Evolutionary conservation across 2,888 invertebrate genomes (phyloP), one percentile per base, ranked within the genome.

Genomic region (Ditula angustiorana): DNA sequence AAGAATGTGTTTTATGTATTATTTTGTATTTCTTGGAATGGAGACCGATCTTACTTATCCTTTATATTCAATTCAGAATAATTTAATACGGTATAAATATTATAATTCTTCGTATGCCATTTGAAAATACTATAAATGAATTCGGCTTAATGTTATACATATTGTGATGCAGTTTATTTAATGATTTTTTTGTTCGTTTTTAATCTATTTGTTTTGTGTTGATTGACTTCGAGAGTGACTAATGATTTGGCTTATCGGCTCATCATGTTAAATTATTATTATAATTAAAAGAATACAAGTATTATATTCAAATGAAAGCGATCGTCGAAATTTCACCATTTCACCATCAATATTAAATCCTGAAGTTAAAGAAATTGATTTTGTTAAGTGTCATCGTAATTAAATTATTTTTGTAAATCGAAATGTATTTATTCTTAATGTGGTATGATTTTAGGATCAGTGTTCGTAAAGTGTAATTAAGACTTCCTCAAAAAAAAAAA

Each of bases 401-500:
- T 28, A 50, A 62, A 19, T 58, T 63, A 52, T 58, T 63, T 58
- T 58, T 52, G 30, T 63, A 63, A 63, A 44, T 30, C 57, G 47
- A 59, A 64, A 47, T 53, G 59, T 64, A 64, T 64, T 64, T 64
- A 63, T 63, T 46, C 53, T 58, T 50, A 58, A 59, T 53, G 58
- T 58, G 52, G 50, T 64, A 63, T 64, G 35, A 35, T 46, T 52
- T 41, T 58, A 58, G 58, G 28, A 59, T 64, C 64, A 53, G 44
- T 63, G 63, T 63, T 52, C 26, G 49, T 64, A 59, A 33, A 52
- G 46, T 59, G 35, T 64, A 64, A 52, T 58, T 58, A 59, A 46
- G 52, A 52, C 44, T 64, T 53, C 50, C 52, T 59, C 44, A 59
- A 59, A 46, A 47, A 61, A 61, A 47, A 41, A 30, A 46, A 33